Evolutionary conservation across 1,140 invertebrate genomes (phyloP), one percentile per base, ranked within the genome.

Genomic region (Drosophila ananassae): DNA sequence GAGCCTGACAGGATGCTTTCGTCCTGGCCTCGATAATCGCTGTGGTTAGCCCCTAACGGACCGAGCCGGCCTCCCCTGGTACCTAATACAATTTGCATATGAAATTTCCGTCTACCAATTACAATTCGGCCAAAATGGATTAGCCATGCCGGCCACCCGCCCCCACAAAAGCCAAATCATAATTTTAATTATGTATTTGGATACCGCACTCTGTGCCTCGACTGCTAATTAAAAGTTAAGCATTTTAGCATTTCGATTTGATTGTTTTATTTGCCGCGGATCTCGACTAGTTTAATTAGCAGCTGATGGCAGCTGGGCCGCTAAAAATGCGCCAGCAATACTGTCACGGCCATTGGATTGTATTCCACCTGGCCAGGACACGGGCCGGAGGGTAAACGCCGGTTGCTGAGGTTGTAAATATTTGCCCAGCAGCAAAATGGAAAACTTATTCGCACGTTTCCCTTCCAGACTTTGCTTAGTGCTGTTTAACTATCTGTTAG

Each of bases 391-490:
- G 62, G 73, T 52, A 50, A 61, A 52, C 39, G 51, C 64, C 59
- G 64, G 57, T 52, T 57, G 47, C 25, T 52, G 30, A 21, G 67
- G 41, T 44, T 48, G 62, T 55, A 82, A 82, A 82, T 79, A 82
- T 82, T 83, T 83, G 53, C 53, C 17, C 30, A 39, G 60, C 56
- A 75, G 50, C 63, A 75, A 82, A 87, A 82, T 82, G 52, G 55
- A 63, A 85, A 87, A 87, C 69, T 85, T 85, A 75, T 82, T 55
- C 64, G 82, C 81, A 85, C 82, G 77, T 72, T 84, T 71, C 48
- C 17, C 61, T 39, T 52, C 48, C 66, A 87, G 82, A 82, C 82
- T 87, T 87, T 87, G 66, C 79, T 89, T 75, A 76, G 74, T 48
- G 52, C 28, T 84, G 60, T 85, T 64, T 85, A 85, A 85, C 78